Evolutionary conservation across 2,113 vertebrate genomes (phyloP), one percentile per base, ranked within the genome.

Genomic region (Pica pica): DNA sequence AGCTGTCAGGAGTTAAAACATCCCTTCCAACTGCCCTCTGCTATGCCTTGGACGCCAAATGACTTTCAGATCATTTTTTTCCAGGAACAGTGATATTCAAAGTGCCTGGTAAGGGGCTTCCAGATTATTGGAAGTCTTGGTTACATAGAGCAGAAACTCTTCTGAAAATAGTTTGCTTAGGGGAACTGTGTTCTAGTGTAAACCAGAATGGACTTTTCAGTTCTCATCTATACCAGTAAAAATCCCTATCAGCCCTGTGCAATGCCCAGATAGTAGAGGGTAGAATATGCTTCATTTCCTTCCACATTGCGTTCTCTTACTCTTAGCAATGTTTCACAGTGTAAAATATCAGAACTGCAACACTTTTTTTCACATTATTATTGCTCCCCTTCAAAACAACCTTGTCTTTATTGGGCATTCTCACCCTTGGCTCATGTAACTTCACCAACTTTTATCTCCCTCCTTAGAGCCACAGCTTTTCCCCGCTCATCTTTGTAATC

Each of bases 401-500:
- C 33, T 59, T 52, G 49, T 49, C 37, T 91, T 83, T 76, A 8
- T 8, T n/a, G 64, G 47, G 20, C 42, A 65, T 77, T 88, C 28
- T 42, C 73, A 56, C 74, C 88, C 64, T 75, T 56, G 73, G 46
- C 21, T 53, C 4, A 0, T 39, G 59, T 7, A 8, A 63, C 80
- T 93, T 63, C 35, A 42, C 30, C 23, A 44, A 37, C 37, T 84
- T 93, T 97, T 97, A 95, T 97, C 97, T 95, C 70, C 82, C 57
- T 67, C 42, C 52, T 68, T 60, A 7, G 14, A 65, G 88, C 78
- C 4, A 0, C 80, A 42, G 71, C 42, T 76, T 94, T 87, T 50
- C 49, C 69, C 77, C 3, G 9, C 93, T 93, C 94, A 53, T 92
- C 92, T 97, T 81, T 93, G 93, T 98, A 97, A 98, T 98, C 97